These are phyloP conservation scores for Alloplasta piceator DNA, from an alignment of 2,888 invertebrate species.

Conservation along the genomic window DNA sequence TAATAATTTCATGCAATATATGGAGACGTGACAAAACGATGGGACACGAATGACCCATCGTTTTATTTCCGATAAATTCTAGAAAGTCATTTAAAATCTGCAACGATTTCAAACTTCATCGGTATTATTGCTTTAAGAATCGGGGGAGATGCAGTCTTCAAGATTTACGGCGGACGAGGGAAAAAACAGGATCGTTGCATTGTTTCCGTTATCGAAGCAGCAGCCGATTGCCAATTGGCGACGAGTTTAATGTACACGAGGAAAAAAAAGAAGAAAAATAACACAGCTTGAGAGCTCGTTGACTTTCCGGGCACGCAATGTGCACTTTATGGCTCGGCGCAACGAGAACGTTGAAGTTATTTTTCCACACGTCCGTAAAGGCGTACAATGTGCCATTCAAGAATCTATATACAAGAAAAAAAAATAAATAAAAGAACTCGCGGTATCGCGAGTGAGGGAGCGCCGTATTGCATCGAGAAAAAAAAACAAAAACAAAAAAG, in stretches of 20 bases:
- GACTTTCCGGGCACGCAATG: conserved; percentile 73
- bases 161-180: too few species aligned
- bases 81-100: too few species aligned
- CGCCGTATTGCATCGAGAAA: neutral
- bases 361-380: conserved; percentile 35
- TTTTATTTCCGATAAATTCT: too few species aligned
- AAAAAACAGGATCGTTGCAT: conserved; percentile 67
- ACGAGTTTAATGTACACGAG: conserved; percentile 63
- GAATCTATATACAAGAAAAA: too few species aligned
- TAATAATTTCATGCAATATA: too few species aligned
- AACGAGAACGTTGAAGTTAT: conserved; percentile 1
- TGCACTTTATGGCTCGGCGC: conserved; percentile 34
- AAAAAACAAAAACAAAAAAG: conserved; percentile 5
- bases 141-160: too few species aligned
- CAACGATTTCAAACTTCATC: too few species aligned
- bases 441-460: conserved; percentile 7
- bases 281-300: conserved; percentile 35
- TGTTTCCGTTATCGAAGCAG: conserved; percentile 76
- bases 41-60: too few species aligned
- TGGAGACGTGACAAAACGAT: too few species aligned
- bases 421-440: neutral
- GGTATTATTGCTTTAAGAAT: too few species aligned
- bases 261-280: conserved; percentile 50
- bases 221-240: conserved; percentile 70
- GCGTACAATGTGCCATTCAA: neutral